Evolutionary conservation across 2,797 vertebrate genomes (phyloP), one percentile per base, ranked within the genome.

Genomic region (Benthosema pterotum): DNA sequence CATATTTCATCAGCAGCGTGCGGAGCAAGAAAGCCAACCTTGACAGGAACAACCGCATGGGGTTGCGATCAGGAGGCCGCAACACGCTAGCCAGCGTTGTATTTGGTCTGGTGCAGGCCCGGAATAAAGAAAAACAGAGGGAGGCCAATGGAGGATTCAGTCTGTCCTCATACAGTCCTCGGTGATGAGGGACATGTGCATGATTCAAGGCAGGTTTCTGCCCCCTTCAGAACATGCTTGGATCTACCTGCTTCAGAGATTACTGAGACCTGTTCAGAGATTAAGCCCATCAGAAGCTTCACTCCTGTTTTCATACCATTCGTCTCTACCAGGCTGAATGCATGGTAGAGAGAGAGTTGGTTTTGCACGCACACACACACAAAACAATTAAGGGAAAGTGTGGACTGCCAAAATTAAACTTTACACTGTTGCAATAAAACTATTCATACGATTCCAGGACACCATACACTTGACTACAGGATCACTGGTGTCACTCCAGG

Each of bases 1-100:
- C 93, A 15, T 94, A 91, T 58, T 93, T 93, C 79, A 88, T 94
- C 85, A 86, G 85, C 77, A 92, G 71, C 68, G 74, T 80, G 61
- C 85, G 88, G 69, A 80, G 69, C 5, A 85, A 88, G 70, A 75
- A 48, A 9, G 47, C 72, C 65, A 75, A 47, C 0, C 0, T 13
- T 0, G 49, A 58, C 8, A 42, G 56, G 48, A 74, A 70, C 1
- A 55, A 71, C 3, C 62, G 6, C 11, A 9, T 22, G 2, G 73
- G 57, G 12, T 57, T 38, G 1, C 75, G 72, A 17, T 42, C 78
- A 0, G 72, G 61, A 52, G 86, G 82, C 42, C 83, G 87, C 51
- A 83, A 82, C 81, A 91, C 91, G 0, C 82, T 93, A 15, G 91
- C 91, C 2, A 75, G 53, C 6, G 80, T 93, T 53, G 91, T 93